Percentiles rank a stretch among this genome's conserved stretches.
Evolutionary conservation across 2,888 invertebrate genomes (phyloP).

Genomic region (Cataglyphis livida): DNA sequence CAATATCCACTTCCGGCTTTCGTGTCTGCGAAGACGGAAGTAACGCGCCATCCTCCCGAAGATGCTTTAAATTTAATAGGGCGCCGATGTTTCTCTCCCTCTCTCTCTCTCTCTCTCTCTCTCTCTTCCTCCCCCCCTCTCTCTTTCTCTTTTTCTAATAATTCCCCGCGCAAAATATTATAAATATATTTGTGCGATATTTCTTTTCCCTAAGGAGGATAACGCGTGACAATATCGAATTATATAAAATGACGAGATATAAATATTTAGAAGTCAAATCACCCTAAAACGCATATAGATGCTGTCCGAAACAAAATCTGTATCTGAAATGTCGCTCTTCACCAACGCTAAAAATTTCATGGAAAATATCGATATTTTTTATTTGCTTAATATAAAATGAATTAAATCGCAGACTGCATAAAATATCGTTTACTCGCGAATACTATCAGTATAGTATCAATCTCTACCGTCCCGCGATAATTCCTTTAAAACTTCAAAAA

Average conservation of each 20-base stretch:
- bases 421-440: not conserved
- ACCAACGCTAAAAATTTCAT: not conserved
- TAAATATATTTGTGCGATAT: not conserved
- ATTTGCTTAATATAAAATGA: not conserved
- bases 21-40: slow-evolving; percentile 43
- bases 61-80: slow-evolving; percentile 28
- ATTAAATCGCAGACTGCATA: not conserved
- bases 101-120: no score
- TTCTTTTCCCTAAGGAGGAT: not conserved
- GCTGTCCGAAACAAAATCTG: not conserved
- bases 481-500: not conserved
- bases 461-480: not conserved
- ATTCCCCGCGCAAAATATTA: no score
- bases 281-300: not conserved
- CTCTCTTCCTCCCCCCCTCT: fast-evolving
- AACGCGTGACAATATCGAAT: not conserved
- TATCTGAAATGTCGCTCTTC: not conserved
- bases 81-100: not conserved
- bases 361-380: not conserved
- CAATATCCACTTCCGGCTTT: slow-evolving; percentile 42
- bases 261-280: not conserved
- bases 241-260: not conserved
- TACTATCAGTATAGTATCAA: not conserved
- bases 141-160: no score
- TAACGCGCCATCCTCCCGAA: slow-evolving; percentile 26